Conservation (phyloP, 2,888 invertebrate genomes). For the Brachypalpus laphriformis region DNA sequence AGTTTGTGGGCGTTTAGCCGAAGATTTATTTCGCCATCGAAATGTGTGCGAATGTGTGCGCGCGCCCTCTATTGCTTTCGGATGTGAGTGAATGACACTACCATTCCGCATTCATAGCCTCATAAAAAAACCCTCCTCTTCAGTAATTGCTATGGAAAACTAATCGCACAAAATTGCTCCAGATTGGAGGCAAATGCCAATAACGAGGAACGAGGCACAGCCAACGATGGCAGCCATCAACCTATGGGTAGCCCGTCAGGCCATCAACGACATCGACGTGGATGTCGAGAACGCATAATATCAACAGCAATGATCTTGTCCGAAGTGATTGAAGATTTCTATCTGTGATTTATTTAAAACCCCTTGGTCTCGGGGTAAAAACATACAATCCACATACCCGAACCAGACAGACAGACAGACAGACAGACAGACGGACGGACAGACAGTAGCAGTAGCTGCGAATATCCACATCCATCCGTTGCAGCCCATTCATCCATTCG, state of each 20-base stretch:
- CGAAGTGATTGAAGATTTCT: constrained; percentile 74
- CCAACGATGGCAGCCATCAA: constrained; percentile 8
- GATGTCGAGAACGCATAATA: constrained; percentile 70
- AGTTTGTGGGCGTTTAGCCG: constrained; percentile 60
- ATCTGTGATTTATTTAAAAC: constrained; percentile 73
- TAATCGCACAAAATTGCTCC: constrained; percentile 73
- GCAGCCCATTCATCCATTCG: constrained; percentile 44
- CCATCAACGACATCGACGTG: constrained; percentile 67
- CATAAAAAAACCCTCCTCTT: constrained; percentile 33
- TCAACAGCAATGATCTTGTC: constrained; percentile 74
- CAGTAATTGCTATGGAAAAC: constrained; percentile 73
- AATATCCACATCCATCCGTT: constrained; percentile 46
- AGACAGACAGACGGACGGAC: constrained; percentile 36
- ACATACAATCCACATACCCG: neutral
- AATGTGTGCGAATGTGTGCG: constrained; percentile 36
- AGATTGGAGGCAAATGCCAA: constrained; percentile 72
- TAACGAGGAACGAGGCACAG: constrained; percentile 49
- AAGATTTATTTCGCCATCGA: constrained; percentile 56
- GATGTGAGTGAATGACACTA: constrained; percentile 56
- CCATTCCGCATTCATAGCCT: constrained; percentile 37
- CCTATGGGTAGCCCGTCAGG: constrained; percentile 37
- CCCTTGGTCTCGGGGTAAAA: constrained; percentile 19
- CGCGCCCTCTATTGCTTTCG: constrained; percentile 48
- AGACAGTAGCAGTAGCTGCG: constrained; percentile 33
- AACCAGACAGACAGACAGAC: constrained; percentile 12